Conservation (phyloP, 2,113 vertebrate genomes). For the Scophthalmus maximus region DNA sequence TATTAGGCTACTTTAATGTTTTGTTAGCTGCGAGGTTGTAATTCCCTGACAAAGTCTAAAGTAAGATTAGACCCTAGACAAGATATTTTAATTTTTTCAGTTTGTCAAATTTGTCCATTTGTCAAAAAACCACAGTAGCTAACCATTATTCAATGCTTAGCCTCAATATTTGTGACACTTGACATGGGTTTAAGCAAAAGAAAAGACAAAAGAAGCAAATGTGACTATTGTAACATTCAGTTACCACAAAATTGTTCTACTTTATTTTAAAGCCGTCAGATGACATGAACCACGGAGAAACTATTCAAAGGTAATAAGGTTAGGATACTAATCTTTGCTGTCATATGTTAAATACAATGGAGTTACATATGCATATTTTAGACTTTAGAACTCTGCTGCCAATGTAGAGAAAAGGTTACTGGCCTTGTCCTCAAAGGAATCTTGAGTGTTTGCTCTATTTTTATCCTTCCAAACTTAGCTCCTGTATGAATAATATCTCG, state of each 20-base stretch:
- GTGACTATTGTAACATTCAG: constrained; percentile 2
- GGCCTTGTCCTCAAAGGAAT: neutral
- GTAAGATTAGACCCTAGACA: constrained; percentile 10
- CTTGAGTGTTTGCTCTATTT: neutral
- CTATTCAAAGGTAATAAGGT: neutral
- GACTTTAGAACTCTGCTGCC: neutral
- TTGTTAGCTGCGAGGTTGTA: constrained; percentile 10
- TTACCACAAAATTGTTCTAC: constrained; percentile 2
- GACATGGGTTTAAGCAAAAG: too few relatives aligned
- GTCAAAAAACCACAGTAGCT: constrained; percentile 14
- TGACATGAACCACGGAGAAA: neutral
- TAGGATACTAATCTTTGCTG: neutral
- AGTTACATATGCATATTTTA: neutral
- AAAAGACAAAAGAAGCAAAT: neutral
- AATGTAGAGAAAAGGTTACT: neutral
- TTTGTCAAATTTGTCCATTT: constrained; percentile 25
- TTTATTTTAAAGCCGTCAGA: neutral
- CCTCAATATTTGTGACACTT: neutral
- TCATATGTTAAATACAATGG: neutral
- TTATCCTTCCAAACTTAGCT: neutral
- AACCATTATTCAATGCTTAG: constrained; percentile 1
- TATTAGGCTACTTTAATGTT: constrained; percentile 18
- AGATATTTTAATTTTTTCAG: neutral
- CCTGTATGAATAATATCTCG: neutral
- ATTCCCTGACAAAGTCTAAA: constrained; percentile 18